Evolutionary conservation across 2,888 invertebrate genomes (phyloP).

Genomic region (Acronicta alni): DNA sequence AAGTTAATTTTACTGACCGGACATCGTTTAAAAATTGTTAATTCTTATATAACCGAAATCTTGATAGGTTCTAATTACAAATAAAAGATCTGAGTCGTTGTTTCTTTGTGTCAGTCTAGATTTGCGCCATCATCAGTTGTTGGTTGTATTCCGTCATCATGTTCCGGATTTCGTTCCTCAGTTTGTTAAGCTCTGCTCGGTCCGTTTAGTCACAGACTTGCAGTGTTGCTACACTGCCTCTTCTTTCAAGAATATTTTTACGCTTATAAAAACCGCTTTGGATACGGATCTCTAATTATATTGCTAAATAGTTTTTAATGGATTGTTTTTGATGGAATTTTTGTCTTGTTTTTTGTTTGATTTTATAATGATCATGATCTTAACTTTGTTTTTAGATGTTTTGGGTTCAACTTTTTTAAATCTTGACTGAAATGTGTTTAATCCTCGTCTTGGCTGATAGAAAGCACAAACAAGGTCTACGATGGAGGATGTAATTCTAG

Average conservation of each 20-base stretch:
- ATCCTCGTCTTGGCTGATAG: no score
- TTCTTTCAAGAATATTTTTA: constrained; percentile 48
- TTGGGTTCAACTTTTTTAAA: background rate
- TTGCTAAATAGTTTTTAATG: constrained; percentile 41
- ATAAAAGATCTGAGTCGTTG: constrained; percentile 11
- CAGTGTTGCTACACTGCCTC: constrained; percentile 44
- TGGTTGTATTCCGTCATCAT: constrained; percentile 38
- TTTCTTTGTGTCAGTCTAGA: constrained; percentile 43
- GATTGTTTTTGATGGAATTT: constrained; percentile 20
- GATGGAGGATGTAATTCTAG: no score
- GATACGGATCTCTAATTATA: constrained; percentile 39
- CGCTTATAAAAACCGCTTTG: constrained; percentile 37
- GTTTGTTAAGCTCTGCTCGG: constrained; percentile 43
- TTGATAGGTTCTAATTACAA: constrained; percentile 18
- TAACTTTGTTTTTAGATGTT: background rate
- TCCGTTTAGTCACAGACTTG: constrained; percentile 49
- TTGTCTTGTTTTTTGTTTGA: constrained; percentile 1
- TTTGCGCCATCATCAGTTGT: constrained; percentile 47
- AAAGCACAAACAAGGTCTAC: no score
- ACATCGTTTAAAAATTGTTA: background rate
- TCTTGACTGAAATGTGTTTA: no score
- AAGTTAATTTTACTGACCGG: background rate
- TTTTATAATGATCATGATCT: background rate
- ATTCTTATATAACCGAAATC: background rate
- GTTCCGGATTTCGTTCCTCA: constrained; percentile 50